Base-by-base conservation (phyloP, 2,113 vertebrate genomes). In the Boleophthalmus pectinirostris region DNA sequence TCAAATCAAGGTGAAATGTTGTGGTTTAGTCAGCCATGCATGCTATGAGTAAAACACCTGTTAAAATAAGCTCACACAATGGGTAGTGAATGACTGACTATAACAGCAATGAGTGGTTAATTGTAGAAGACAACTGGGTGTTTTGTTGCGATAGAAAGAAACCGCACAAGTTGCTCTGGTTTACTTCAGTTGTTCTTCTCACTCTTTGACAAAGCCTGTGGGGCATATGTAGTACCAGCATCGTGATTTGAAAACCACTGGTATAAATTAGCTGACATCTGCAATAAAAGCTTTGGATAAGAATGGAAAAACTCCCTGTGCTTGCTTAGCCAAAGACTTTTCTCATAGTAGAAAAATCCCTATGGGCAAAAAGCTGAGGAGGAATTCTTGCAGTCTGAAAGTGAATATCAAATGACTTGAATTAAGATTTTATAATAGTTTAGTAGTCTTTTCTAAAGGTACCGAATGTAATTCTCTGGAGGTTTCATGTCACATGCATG, bases 61-160 rank as follows among this genome's bases (percentile, higher is more conserved):
- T 54, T 23, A 46, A 45, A 18, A 68, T 66, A 15, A 75, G 69
- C 1, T 47, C 8, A 45, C 11, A 66, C 63, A 66, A 35, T 18
- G 10, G 45, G 21, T 16, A 66, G 16, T 35, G 16, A 5, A n/a
- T 38, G 61, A 43, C 61, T n/a, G 18, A n/a, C 61, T n/a, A 54
- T 21, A 43, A 38, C 43, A 21, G 61, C 33, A 9, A 43, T 1
- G 46, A 38, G 33, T 18, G 58, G 73, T 70, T 51, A 43, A 73
- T 67, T 66, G 56, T 35, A 57, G 21, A 38, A 72, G 57, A 70
- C 63, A 54, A 66, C 74, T 24, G 56, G 2, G 56, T 25, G 82
- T 74, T 79, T 80, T 73, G 73, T 85, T 81, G 78, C 78, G 68
- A 67, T 68, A 77, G 64, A 54, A 73, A 69, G 69, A 81, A 88